Evolutionary conservation across 2,888 invertebrate species (phyloP).

Genomic region (Trachelus iudaicus): DNA sequence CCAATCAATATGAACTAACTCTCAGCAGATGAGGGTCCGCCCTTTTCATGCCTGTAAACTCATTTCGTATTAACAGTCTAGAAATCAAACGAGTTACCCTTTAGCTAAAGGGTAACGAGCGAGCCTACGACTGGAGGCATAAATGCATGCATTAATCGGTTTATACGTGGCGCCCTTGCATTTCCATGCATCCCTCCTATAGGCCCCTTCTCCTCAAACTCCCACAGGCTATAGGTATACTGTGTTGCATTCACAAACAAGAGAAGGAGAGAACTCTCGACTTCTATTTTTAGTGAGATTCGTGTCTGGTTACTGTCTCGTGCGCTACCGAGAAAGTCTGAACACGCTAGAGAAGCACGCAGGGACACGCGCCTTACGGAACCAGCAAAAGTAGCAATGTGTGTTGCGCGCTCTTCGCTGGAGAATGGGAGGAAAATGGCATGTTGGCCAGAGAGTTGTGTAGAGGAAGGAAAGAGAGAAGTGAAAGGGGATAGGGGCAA

Average conservation of each 20-base stretch:
- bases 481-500: background rate
- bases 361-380: background rate
- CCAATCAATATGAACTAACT: background rate
- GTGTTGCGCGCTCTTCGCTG: background rate
- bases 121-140: background rate
- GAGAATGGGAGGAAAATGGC: background rate
- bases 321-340: background rate
- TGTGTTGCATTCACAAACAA: background rate
- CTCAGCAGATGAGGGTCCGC: background rate
- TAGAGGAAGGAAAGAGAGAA: background rate
- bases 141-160: background rate
- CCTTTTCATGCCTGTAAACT: background rate
- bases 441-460: background rate
- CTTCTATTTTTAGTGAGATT: slow-evolving; percentile 19
- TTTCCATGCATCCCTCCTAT: background rate
- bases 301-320: slow-evolving; percentile 21
- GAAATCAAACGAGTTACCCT: background rate
- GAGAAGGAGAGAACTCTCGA: background rate
- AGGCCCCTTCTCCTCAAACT: background rate
- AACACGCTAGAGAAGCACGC: background rate
- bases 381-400: background rate
- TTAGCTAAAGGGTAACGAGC: background rate
- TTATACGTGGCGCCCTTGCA: background rate
- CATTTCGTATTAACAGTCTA: background rate
- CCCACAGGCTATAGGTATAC: background rate